Evolutionary conservation across 1,140 invertebrate species (phyloP), one percentile per base, ranked within the genome.

Genomic region (Bombus superbus): DNA sequence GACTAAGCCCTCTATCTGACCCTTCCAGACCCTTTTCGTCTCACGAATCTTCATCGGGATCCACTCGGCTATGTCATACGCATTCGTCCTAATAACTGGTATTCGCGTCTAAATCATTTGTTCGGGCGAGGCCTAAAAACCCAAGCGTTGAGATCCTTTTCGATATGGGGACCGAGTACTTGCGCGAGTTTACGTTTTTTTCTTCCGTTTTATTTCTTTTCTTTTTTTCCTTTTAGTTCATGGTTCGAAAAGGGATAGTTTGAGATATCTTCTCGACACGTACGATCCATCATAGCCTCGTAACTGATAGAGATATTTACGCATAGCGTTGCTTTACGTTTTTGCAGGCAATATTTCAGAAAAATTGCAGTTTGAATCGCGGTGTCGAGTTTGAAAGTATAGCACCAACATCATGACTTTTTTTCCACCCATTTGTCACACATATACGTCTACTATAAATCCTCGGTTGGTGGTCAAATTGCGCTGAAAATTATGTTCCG

Each of bases 1-100:
- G 87, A 89, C 40, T 89, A 86, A 83, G 75, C 80, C 57, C 88
- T 87, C 62, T 68, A 87, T 87, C 74, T 83, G 75, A 82, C 80
- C 80, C 83, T 87, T 81, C 78, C 74, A 82, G 62, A 59, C 47
- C 66, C 79, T 73, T 89, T 87, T 89, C 81, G 69, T 77, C 69
- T 57, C 81, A 35, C 81, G 69, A 80, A 66, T 84, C 81, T 82
- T 89, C 85, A 85, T 81, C 79, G 69, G 71, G 71, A 85, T 66
- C 84, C 85, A 82, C 85, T 86, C 85, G 32, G 85, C 68, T 66
- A 71, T 79, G 77, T 89, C 81, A 81, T 53, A 71, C 64, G 62
- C 81, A 81, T 84, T 86, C 80, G 62, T 83, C 72, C 72, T 83
- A 85, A 85, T 85, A 75, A 74, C 84, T 32, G 78, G 59, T 35